Conservation (phyloP, 2,113 vertebrate genomes). For the Lepus europaeus region DNA sequence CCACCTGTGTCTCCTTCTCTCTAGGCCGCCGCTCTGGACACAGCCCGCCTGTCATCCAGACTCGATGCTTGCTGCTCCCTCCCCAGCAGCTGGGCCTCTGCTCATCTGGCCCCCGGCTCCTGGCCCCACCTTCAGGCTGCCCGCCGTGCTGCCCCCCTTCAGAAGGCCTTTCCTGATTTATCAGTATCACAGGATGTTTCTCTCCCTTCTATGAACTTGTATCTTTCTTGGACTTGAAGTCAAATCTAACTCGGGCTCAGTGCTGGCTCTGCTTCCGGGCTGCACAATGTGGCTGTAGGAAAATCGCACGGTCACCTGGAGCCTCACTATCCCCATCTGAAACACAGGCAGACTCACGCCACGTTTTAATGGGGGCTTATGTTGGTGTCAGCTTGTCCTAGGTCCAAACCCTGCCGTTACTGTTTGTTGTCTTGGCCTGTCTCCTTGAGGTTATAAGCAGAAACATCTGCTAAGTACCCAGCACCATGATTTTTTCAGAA, state of each 20-base stretch:
- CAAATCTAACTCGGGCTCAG: neutral
- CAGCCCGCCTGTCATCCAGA: neutral
- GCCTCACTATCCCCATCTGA: neutral
- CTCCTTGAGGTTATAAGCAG: neutral
- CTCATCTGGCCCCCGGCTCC: accelerated
- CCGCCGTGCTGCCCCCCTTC: neutral
- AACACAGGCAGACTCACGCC: neutral
- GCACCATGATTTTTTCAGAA: neutral
- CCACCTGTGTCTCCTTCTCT: accelerated
- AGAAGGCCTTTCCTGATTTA: neutral
- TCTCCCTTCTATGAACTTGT: neutral
- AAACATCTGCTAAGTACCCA: neutral
- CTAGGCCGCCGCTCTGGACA: accelerated
- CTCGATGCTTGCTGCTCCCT: too few relatives aligned
- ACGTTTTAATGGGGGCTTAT: neutral
- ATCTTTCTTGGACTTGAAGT: neutral
- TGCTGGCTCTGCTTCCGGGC: neutral
- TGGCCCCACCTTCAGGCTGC: too few relatives aligned
- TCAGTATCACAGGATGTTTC: neutral
- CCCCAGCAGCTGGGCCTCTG: neutral
- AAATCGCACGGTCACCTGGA: neutral
- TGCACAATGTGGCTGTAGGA: neutral
- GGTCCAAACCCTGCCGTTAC: neutral
- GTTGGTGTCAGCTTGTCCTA: too few relatives aligned
- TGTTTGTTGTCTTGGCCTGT: neutral